Base-by-base conservation (phyloP, 2,888 invertebrate species). In the Cordilura impudica region DNA sequence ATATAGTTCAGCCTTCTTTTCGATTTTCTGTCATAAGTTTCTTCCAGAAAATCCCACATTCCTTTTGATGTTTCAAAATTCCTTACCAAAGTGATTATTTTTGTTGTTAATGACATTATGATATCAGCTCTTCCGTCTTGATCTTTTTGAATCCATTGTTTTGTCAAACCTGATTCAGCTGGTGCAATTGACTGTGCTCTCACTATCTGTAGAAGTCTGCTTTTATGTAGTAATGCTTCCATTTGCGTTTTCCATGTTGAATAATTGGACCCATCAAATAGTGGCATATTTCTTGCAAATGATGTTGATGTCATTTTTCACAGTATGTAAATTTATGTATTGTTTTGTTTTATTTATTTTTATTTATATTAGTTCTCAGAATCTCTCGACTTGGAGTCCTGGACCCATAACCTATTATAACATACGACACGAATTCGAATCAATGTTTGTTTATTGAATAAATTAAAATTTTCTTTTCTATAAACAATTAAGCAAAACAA, bases 361-460 rank as follows among this genome's bases (percentile, higher is more conserved):
- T 4, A 3, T 4, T 1, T 2, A 43, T n/a, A 43, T 43, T 43
- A 6, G 43, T 43, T 16, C 16, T 10, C 45, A 45, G 45, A 29
- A 31, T 63, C 49, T 31, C 47, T 63, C 29, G 5, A 49, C 49
- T 31, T 63, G 63, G 63, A 47, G 49, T 49, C 21, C 49, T 47
- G 63, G 63, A n/a, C 31, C n/a, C 63, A 63, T 63, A 63, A 49
- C 49, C 19, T 47, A 29, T 43, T 58, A 39, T 29, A 29, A 39
- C 21, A 58, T 39, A 21, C 56, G 35, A 35, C n/a, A n/a, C 14
- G 21, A 29, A n/a, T n/a, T n/a, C n/a, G n/a, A n/a, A n/a, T n/a
- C n/a, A n/a, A n/a, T n/a, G n/a, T n/a, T n/a, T n/a, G n/a, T n/a
- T n/a, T n/a, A n/a, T n/a, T n/a, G n/a, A n/a, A n/a, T n/a, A n/a